A percentile compares a stretch with the other conserved stretches of the same genome.
phyloP scores from a whole-genome alignment of 1,140 invertebrate genomes.

The Steinernema khuongi region DNA sequence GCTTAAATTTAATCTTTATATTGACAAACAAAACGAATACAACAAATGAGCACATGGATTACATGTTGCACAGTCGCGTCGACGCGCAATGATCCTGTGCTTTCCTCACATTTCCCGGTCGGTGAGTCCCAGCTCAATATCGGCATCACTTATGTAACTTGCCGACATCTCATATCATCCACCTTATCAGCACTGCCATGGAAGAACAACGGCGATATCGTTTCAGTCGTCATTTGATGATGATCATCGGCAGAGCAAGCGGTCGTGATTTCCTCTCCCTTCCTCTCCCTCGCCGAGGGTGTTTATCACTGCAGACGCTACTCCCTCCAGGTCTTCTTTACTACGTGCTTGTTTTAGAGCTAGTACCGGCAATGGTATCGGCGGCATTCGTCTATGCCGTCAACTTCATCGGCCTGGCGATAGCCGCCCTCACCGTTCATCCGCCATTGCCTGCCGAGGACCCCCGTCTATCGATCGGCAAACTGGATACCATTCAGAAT shows the following conservation, averaged over 20 bases:
- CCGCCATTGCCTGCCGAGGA: background rate
- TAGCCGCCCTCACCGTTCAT: background rate
- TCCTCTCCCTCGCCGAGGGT: background rate
- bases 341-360: background rate
- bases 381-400: background rate
- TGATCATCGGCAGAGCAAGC: background rate
- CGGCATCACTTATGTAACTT: too few species aligned
- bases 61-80: too few species aligned
- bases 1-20: too few species aligned
- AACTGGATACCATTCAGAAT: background rate
- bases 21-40: too few species aligned
- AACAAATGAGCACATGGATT: too few species aligned
- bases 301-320: background rate
- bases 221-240: background rate
- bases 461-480: background rate
- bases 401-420: background rate
- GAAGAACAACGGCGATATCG: background rate
- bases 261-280: background rate
- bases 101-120: too few species aligned
- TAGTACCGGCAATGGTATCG: background rate
- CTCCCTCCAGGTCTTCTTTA: background rate
- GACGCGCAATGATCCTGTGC: too few species aligned
- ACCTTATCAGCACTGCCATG: background rate
- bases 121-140: too few species aligned
- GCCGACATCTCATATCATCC: too few species aligned